These are phyloP conservation scores for Aplochiton taeniatus DNA, from an alignment of 2,797 vertebrate genomes.

Conservation along the genomic window DNA sequence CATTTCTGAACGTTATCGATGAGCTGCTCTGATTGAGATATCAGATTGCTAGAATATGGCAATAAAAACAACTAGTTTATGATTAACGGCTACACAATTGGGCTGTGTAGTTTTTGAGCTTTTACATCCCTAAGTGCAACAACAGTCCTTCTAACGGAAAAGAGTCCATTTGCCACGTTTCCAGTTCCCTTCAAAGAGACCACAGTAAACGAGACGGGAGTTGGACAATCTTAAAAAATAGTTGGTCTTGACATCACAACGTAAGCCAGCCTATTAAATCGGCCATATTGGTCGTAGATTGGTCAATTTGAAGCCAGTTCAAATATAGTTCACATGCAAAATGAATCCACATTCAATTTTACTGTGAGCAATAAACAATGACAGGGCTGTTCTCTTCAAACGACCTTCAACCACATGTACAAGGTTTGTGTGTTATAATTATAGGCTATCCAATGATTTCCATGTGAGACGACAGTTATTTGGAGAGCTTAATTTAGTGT, in stretches of 20 bases:
- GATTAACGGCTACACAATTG: too few relatives aligned
- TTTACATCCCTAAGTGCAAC: too few relatives aligned
- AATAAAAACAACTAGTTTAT: too few relatives aligned
- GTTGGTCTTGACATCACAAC: constrained; percentile 30
- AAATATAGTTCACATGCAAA: constrained; percentile 41
- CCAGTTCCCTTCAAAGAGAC: too few relatives aligned
- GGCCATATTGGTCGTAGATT: too few relatives aligned
- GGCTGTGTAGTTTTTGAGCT: too few relatives aligned
- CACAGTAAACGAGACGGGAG: constrained; percentile 30
- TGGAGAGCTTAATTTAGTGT: constrained; percentile 24
- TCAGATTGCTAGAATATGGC: too few relatives aligned
- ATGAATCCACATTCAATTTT: constrained; percentile 27
- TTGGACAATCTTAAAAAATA: constrained; percentile 58
- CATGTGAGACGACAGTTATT: constrained; percentile 47
- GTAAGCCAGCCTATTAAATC: constrained; percentile 32
- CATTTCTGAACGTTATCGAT: neutral
- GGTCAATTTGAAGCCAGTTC: constrained; percentile 27
- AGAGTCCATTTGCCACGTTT: constrained; percentile 34
- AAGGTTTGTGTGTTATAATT: constrained; percentile 50
- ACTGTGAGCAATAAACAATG: constrained; percentile 52
- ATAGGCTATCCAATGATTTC: constrained; percentile 51
- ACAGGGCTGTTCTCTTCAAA: constrained; percentile 42
- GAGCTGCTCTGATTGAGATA: too few relatives aligned
- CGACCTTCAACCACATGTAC: constrained; percentile 40
- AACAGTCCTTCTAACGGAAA: too few relatives aligned